Evolutionary conservation across 2,113 vertebrate genomes (phyloP).

Genomic region (Nothocercus nigrocapillus): DNA sequence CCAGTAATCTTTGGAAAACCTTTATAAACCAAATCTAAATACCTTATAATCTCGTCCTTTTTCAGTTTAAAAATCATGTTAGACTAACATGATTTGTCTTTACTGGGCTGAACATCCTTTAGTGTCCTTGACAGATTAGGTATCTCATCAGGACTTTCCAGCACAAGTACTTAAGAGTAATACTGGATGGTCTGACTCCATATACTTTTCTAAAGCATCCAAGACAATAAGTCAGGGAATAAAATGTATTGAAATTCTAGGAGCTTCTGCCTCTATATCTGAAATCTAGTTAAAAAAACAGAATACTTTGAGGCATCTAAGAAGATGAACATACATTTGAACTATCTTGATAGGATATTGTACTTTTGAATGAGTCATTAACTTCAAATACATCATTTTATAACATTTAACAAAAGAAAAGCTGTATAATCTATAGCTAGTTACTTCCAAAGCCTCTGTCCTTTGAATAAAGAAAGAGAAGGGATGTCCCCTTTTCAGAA

Average conservation of each 20-base stretch:
- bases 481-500: accelerated
- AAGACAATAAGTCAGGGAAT: not conserved
- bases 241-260: not conserved
- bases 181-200: not conserved
- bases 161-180: not conserved
- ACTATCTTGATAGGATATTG: not conserved
- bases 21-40: not conserved
- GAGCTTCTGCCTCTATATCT: no score
- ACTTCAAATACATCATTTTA: not conserved
- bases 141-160: not conserved
- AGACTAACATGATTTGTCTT: not conserved
- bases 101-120: not conserved
- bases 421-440: not conserved
- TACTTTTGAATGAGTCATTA: not conserved
- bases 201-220: not conserved
- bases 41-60: not conserved
- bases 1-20: not conserved
- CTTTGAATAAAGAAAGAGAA: not conserved
- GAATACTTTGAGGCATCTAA: not conserved
- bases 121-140: not conserved
- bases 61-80: no score
- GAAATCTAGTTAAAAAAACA: not conserved
- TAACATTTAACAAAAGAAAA: not conserved
- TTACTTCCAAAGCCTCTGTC: not conserved
- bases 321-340: not conserved